Percentiles rank a stretch among this genome's conserved stretches.
Conservation (phyloP, 1,140 invertebrate genomes). For the Phymastichus coffea region DNA sequence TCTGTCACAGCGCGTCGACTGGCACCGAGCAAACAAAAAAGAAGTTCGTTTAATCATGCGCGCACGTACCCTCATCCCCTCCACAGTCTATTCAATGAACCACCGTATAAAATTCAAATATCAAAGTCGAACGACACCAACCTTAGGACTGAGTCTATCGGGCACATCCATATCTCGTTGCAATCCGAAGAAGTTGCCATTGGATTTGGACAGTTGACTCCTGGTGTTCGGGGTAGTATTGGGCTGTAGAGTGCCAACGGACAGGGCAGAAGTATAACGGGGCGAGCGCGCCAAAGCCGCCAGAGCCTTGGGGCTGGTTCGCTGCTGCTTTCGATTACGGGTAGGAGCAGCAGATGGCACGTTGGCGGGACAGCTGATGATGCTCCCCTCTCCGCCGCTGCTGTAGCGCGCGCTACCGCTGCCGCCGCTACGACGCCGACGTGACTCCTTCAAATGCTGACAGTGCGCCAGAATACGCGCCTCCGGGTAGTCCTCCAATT, state of each 20-base stretch:
- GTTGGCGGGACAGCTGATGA: conserved; percentile 39
- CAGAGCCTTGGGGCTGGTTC: conserved; percentile 6
- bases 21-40: too few relatives aligned
- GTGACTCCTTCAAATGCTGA: conserved; percentile 16
- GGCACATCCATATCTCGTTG: neutral
- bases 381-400: conserved; percentile 26
- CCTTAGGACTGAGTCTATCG: conserved; percentile 62
- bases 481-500: conserved; percentile 6
- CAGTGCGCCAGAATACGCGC: conserved; percentile 4
- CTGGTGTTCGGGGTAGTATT: neutral
- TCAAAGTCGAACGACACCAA: too few relatives aligned
- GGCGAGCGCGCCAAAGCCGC: conserved; percentile 14
- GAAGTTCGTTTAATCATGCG: too few relatives aligned
- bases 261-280: conserved; percentile 21
- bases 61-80: too few relatives aligned
- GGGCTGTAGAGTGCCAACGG: conserved; percentile 17
- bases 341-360: conserved; percentile 34
- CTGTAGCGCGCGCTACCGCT: neutral
- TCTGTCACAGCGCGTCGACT: too few relatives aligned
- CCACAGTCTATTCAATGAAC: too few relatives aligned
- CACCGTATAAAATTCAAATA: too few relatives aligned
- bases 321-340: neutral
- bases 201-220: conserved; percentile 9
- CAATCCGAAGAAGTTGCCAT: neutral
- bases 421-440: conserved; percentile 1